Evolutionary conservation across 1,140 invertebrate species (phyloP), one percentile per base, ranked within the genome.

Genomic region (Penaeus vannamei): DNA sequence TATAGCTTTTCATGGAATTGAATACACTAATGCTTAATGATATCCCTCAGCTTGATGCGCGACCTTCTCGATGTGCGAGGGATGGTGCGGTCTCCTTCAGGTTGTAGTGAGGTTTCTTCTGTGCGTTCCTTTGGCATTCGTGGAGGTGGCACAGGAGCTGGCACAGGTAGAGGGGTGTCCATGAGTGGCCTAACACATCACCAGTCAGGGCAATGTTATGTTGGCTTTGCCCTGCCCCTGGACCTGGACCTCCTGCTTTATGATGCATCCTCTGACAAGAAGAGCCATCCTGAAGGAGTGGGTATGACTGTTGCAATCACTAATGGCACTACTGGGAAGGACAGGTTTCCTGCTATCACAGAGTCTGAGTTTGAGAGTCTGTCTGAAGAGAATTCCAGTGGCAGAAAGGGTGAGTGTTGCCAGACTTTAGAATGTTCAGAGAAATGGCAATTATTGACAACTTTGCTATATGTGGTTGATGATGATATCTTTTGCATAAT

Each of bases 221-320:
- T 97, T 94, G 97, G 97, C 42, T 96, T 98, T 64, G 95, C 95
- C 93, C 93, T 97, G 91, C 97, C 97, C 2, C 93, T 94, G 86
- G 95, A 95, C 92, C 93, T 97, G 3, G 93, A 94, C 10, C 94
- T 95, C 66, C 93, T 97, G 84, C 97, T 97, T 92, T 95, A 82
- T 72, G 79, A 87, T 85, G 86, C 76, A 59, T n/a, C 76, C 14
- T n/a, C 46, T 22, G 86, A 84, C 76, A 90, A 83, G 46, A 85
- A 64, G 7, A 64, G 32, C 5, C 76, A 42, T 61, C 81, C 61
- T 20, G 42, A 69, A 42, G 69, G 72, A n/a, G 79, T n/a, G 19
- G 89, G 85, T 69, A 26, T 12, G 20, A 64, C 22, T 22, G 36
- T 46, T 64, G n/a, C 42, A 0, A 59, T 26, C 26, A 62, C 66